Base-by-base conservation (phyloP, 2,113 vertebrate species). In the Plestiodon gilberti region DNA sequence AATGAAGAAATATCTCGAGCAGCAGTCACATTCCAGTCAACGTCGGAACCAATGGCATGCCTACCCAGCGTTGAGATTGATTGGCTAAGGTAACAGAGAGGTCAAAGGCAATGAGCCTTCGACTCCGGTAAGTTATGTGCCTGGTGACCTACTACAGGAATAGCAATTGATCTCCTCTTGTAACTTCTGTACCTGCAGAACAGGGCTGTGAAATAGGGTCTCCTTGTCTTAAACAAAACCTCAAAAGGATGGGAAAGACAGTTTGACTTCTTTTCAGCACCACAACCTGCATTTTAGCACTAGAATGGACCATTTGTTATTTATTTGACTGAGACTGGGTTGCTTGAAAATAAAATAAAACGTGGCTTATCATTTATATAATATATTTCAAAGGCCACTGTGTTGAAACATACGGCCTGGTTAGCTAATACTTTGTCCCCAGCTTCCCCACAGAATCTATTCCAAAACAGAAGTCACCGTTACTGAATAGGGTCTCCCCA, bases 141-240 rank as follows among this genome's bases (percentile, higher is more conserved):
- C 87, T 1, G 14, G 28, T 88, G 92, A 93, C 88, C 84, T 90
- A 62, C 75, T 85, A 76, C 1, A 88, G 73, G 87, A 91, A 74
- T 78, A 90, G n/a, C 88, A 92, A 91, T 91, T 57, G 90, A 93
- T 92, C 83, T 89, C 81, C 40, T 81, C 86, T 89, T 89, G 88
- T 88, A 93, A 88, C 85, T 92, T 89, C 88, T 90, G 0, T 82
- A 91, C 87, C 0, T 33, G 86, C 86, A 78, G 77, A 30, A 55
- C 52, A 55, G 52, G 80, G 88, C 61, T 17, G 9, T 67, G 83
- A 76, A 59, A 40, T 85, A 88, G 84, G 88, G 52, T 77, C 83
- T 48, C 0, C 69, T 17, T 22, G 82, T 38, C 79, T 71, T 23
- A 74, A 74, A 57, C 86, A 82, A 74, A 80, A 67, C 62, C 38